These are phyloP conservation scores for Drosophila hamatofila DNA, from an alignment of 2,888 invertebrate genomes.

Conservation along the genomic window DNA sequence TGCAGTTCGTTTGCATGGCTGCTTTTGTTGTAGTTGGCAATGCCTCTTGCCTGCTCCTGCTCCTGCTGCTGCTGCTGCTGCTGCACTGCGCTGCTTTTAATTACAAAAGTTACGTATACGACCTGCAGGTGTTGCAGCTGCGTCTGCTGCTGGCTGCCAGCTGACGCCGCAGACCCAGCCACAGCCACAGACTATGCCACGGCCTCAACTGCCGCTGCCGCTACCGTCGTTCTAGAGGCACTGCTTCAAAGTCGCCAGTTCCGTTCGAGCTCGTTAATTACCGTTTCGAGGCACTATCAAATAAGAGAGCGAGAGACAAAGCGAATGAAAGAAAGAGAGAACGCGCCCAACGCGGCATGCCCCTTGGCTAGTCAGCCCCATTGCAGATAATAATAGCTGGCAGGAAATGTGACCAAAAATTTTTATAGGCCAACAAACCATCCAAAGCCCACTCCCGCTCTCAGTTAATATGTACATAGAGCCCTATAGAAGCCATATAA, in stretches of 20 bases:
- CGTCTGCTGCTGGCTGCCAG: constrained; percentile 43
- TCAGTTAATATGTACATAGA: constrained; percentile 27
- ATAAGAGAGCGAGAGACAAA: constrained; percentile 16
- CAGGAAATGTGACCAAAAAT: constrained; percentile 73
- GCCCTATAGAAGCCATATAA: constrained; percentile 54
- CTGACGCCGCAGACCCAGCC: constrained; percentile 22
- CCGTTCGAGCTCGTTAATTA: constrained; percentile 79
- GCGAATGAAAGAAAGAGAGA: neutral
- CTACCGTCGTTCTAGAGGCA: constrained; percentile 44
- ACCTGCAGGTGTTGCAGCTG: constrained; percentile 79
- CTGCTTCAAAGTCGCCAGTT: constrained; percentile 77
- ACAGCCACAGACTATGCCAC: neutral
- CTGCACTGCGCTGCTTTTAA: constrained; percentile 77
- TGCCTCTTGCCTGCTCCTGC: constrained; percentile 10
- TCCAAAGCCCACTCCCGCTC: constrained; percentile 11
- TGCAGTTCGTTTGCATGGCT: constrained; percentile 72
- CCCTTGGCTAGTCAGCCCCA: constrained; percentile 9
- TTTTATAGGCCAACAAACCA: constrained; percentile 40
- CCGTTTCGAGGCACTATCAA: constrained; percentile 48
- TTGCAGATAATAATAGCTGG: constrained; percentile 54
- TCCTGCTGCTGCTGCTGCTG: constrained; percentile 23
- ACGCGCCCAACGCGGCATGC: neutral
- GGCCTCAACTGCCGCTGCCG: constrained; percentile 11
- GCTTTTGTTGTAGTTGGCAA: constrained; percentile 61
- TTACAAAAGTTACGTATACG: constrained; percentile 80